Conservation (phyloP, 2,113 vertebrate species). For the Chrysochloris asiatica region DNA sequence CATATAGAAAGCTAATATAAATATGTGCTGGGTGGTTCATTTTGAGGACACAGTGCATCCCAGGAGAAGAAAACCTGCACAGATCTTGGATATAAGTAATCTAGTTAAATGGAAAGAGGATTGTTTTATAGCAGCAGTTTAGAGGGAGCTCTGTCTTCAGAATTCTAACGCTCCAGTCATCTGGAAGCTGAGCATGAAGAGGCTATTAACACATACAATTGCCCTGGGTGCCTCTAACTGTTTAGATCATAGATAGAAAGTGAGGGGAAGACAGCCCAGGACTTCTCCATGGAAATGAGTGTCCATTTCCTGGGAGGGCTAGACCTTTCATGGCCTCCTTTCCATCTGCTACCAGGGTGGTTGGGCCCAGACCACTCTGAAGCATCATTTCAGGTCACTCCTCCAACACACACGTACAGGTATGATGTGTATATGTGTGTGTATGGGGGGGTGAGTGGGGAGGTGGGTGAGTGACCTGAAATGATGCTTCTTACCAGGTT, state of each 20-base stretch:
- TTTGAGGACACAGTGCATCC: not conserved
- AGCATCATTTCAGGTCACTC: no score
- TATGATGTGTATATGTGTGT: no score
- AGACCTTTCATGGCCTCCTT: not conserved
- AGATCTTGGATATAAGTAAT: not conserved
- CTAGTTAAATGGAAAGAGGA: not conserved
- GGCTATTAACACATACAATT: not conserved
- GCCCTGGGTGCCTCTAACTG: not conserved
- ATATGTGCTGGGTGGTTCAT: not conserved
- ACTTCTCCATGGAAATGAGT: not conserved
- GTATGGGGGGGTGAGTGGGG: no score
- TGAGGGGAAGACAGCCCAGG: not conserved
- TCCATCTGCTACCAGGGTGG: not conserved
- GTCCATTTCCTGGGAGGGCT: not conserved
- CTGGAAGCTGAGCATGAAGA: conserved; percentile 1
- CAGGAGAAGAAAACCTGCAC: not conserved
- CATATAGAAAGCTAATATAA: not conserved
- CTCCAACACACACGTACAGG: not conserved
- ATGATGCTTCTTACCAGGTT: not conserved
- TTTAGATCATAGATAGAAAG: not conserved
- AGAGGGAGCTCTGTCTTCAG: not conserved
- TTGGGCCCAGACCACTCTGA: not conserved
- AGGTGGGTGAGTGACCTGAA: not conserved
- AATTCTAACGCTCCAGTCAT: not conserved
- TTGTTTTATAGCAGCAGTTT: not conserved